Base-by-base conservation (phyloP, 2,888 invertebrate species). In the Flexamia atlantica region DNA sequence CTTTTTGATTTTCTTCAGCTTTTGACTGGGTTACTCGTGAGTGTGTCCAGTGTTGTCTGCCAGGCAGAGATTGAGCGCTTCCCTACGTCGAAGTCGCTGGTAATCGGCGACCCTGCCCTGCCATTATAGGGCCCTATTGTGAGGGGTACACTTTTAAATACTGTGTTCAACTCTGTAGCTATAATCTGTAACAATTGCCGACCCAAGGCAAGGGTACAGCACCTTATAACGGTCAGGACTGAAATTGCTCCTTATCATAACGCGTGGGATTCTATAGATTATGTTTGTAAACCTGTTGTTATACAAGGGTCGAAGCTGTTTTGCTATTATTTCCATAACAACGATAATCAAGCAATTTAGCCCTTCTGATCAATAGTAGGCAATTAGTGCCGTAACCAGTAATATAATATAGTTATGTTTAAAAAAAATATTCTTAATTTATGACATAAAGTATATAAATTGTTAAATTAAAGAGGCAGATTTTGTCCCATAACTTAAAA, bases 101-200 rank as follows among this genome's bases (percentile, higher is more conserved):
- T 72, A 72, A 72, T 72, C 20, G 72, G 23, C 30, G 40, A 0
- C 72, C 72, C 36, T 2, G 10, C 40, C 72, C 72, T 20, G 68
- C 40, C 40, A 36, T 40, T 72, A 40, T 23, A 40, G 28, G 17
- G 23, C 72, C 72, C 40, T 23, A 72, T 72, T 72, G 72, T 72
- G 64, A 64, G 9, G 72, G 72, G 23, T 72, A 72, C 36, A 72
- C 72, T 72, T 72, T 72, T 72, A 72, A 72, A 40, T 72, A 72
- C 72, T 72, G 72, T 72, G 72, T 72, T 72, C 68, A 40, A 14
- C 72, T 72, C 72, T 72, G 40, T 20, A 72, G 32, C 64, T 64
- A 64, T 64, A 28, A 64, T 64, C 64, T 64, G 64, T 5, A 64
- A 25, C 64, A 12, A 64, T 64, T 64, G 30, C 64, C 28, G 64